Evolutionary conservation across 2,888 invertebrate species (phyloP), one percentile per base, ranked within the genome.

Genomic region (Drosophila demipolita): DNA sequence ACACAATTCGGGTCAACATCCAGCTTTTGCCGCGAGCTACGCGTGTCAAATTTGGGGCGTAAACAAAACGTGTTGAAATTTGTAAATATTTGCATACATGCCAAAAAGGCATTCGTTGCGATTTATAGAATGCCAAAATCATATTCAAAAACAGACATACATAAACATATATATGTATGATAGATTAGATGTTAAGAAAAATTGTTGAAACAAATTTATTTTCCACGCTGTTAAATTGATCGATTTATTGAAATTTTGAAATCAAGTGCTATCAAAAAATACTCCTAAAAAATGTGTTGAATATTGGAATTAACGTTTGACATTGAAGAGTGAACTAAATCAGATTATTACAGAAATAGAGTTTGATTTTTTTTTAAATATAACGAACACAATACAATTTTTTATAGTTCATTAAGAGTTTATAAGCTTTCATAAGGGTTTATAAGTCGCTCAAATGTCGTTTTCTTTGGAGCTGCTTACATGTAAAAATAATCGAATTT

Each of bases 1-100:
- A 23, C 23, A 65, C 49, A 65, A 58, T 79, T 76, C 36, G 61
- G 66, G 66, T 54, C 68, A 69, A 73, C 78, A 67, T 61, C 29
- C 36, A 78, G 55, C 53, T 65, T 23, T 35, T 48, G 59, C 77
- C 67, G 17, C 45, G 42, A 67, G 65, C 49, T 54, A 36, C 53
- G 45, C 70, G 57, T 82, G 83, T 80, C 82, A 80, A 75, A 62
- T 42, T 73, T 72, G 48, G 40, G 53, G 20, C 69, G 72, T 81
- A 83, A 83, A 84, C 82, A 83, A 75, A 79, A 73, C 83, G 84
- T 79, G 82, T 74, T 62, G 67, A 79, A 81, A 84, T 79, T 72
- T 66, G 66, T 66, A 84, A 83, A 83, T 83, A 79, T 84, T 83
- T 83, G 75, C 68, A 52, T 60, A 70, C 48, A 71, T 66, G 69